Conservation (phyloP, 2,113 vertebrate species). For the Podiceps cristatus region DNA sequence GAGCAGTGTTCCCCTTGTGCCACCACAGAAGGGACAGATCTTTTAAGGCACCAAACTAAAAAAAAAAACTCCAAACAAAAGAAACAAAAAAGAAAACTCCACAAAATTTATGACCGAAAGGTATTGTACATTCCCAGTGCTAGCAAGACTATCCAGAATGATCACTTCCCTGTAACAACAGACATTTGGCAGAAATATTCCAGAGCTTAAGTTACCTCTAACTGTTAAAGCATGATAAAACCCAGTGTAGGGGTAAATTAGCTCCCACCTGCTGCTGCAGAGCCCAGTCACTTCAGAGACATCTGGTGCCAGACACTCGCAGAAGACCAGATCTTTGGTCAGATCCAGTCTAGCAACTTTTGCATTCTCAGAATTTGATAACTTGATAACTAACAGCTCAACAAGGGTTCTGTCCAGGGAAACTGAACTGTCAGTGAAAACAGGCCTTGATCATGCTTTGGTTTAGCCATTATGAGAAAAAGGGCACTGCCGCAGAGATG, state of each 20-base stretch:
- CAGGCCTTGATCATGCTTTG: not conserved
- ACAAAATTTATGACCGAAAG: not conserved
- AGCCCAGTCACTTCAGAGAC: not conserved
- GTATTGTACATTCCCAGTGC: not conserved
- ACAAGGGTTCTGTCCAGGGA: not conserved
- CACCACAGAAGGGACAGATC: not conserved
- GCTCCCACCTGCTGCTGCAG: constrained; percentile 9
- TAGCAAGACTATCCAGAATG: not conserved
- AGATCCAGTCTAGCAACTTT: not conserved
- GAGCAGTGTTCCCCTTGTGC: not conserved
- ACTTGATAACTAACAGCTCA: not conserved
- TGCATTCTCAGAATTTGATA: not conserved
- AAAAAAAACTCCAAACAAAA: not conserved
- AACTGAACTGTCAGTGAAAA: not conserved
- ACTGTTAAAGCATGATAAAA: not conserved
- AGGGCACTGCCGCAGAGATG: not conserved
- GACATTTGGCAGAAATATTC: not conserved
- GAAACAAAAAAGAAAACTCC: accelerated
- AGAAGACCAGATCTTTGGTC: not conserved
- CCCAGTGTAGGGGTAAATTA: not conserved
- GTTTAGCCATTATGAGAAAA: not conserved
- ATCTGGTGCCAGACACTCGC: not conserved
- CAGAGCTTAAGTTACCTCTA: not conserved
- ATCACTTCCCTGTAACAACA: not conserved
- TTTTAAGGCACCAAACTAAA: not conserved